Conservation (phyloP, 2,113 vertebrate genomes). For the Lepus americanus region DNA sequence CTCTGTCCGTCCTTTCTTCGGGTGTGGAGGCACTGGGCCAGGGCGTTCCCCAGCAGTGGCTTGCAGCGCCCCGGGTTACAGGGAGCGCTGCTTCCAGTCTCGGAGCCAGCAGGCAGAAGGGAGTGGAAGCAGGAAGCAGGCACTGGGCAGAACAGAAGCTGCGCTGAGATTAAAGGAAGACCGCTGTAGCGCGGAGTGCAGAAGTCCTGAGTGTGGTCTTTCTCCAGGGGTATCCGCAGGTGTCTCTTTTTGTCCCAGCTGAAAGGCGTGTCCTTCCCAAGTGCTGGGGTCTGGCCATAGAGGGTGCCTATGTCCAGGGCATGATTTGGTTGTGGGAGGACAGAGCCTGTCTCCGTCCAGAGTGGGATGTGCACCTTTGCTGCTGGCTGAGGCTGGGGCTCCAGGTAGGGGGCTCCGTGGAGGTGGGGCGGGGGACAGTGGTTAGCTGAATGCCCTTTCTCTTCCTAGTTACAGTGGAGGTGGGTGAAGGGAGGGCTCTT, state of each 20-base stretch:
- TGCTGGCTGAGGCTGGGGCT: neutral
- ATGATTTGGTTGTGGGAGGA: neutral
- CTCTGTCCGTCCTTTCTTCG: neutral
- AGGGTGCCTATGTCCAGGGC: neutral
- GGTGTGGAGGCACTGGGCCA: neutral
- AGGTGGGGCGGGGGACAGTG: too few relatives aligned
- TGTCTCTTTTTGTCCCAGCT: neutral
- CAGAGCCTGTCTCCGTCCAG: neutral
- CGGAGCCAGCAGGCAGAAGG: neutral
- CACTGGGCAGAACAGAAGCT: neutral
- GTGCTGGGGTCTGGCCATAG: too few relatives aligned
- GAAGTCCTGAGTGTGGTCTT: neutral
- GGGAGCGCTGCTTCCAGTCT: neutral
- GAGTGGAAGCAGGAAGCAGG: neutral
- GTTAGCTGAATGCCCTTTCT: neutral
- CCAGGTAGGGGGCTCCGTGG: neutral
- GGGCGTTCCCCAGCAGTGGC: neutral
- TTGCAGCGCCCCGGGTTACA: neutral
- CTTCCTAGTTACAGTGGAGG: neutral
- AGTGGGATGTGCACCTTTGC: neutral
- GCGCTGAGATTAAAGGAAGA: neutral
- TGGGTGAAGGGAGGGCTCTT: neutral
- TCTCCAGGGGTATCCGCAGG: neutral
- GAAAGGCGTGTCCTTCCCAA: neutral
- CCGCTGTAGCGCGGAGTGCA: rapidly evolving